These are phyloP conservation scores for Tachina grossa DNA, from an alignment of 2,888 invertebrate species.

Conservation along the genomic window DNA sequence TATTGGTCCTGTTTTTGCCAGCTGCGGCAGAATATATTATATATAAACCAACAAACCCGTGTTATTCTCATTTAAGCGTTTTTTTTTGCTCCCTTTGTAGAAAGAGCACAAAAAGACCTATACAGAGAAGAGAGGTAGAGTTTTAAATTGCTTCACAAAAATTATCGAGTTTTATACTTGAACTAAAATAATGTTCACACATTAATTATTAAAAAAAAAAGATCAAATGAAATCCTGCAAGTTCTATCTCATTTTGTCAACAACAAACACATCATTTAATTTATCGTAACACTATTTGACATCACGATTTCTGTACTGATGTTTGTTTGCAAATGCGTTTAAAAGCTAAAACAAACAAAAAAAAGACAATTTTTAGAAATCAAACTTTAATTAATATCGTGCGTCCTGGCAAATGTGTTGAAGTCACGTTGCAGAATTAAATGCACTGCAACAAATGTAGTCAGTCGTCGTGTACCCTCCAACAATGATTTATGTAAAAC, in stretches of 20 bases:
- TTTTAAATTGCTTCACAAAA: too few species aligned
- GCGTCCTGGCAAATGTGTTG: constrained; percentile 58
- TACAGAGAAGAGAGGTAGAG: too few species aligned
- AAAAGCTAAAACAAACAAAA: constrained; percentile 1
- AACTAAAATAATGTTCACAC: not conserved
- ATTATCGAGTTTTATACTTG: not conserved
- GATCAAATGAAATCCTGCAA: not conserved
- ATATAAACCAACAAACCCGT: too few species aligned
- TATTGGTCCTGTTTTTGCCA: too few species aligned
- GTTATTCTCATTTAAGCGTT: too few species aligned
- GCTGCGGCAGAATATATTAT: too few species aligned
- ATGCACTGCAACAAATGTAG: constrained; percentile 35
- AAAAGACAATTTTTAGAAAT: constrained; percentile 15
- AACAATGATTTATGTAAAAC: constrained; percentile 63
- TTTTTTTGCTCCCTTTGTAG: too few species aligned
- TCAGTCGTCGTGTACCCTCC: constrained; percentile 11
- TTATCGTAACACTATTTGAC: constrained; percentile 57
- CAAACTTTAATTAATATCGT: constrained; percentile 63
- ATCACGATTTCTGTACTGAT: constrained; percentile 35
- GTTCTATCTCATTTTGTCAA: constrained; percentile 52
- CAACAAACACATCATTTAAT: constrained; percentile 45
- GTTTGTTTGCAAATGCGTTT: not conserved
- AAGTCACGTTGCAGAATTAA: constrained; percentile 62
- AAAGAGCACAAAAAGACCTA: too few species aligned
- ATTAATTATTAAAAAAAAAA: not conserved